These are phyloP conservation scores for Allygus modestus DNA, from an alignment of 2,888 invertebrate genomes.

Conservation along the genomic window DNA sequence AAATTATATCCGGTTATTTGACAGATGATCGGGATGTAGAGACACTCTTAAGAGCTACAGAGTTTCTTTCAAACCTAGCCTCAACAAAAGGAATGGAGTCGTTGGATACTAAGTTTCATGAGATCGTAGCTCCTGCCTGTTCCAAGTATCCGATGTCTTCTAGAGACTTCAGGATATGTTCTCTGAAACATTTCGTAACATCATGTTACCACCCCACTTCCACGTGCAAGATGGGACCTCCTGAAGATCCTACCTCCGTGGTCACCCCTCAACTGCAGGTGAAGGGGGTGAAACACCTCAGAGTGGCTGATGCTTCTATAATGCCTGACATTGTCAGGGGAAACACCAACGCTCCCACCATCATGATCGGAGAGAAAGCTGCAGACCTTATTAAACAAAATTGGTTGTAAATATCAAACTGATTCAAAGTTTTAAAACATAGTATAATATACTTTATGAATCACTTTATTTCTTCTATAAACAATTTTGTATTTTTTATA, in stretches of 20 bases:
- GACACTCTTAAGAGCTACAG: conserved; percentile 68
- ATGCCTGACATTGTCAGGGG: conserved; percentile 78
- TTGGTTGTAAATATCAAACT: conserved; percentile 38
- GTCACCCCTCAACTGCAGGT: conserved; percentile 77
- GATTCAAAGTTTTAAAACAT: no score
- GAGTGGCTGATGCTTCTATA: conserved; percentile 77
- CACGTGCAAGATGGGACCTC: conserved; percentile 82
- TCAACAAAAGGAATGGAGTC: conserved; percentile 69
- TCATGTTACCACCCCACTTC: conserved; percentile 83
- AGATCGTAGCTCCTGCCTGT: conserved; percentile 79
- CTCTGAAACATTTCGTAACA: conserved; percentile 77
- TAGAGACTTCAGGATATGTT: conserved; percentile 78
- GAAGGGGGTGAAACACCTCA: conserved; percentile 77
- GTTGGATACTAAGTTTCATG: conserved; percentile 74
- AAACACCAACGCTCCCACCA: conserved; percentile 78
- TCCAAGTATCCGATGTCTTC: conserved; percentile 64
- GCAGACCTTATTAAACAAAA: conserved; percentile 71
- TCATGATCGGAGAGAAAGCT: conserved; percentile 74
- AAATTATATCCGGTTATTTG: conserved; percentile 69
- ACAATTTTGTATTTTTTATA: no score
- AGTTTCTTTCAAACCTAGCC: conserved; percentile 69
- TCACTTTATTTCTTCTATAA: no score
- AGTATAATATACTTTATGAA: no score
- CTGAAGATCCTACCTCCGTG: conserved; percentile 73
- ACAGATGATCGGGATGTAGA: conserved; percentile 65